Evolutionary conservation across 2,113 vertebrate species (phyloP).

Genomic region (Cariama cristata): DNA sequence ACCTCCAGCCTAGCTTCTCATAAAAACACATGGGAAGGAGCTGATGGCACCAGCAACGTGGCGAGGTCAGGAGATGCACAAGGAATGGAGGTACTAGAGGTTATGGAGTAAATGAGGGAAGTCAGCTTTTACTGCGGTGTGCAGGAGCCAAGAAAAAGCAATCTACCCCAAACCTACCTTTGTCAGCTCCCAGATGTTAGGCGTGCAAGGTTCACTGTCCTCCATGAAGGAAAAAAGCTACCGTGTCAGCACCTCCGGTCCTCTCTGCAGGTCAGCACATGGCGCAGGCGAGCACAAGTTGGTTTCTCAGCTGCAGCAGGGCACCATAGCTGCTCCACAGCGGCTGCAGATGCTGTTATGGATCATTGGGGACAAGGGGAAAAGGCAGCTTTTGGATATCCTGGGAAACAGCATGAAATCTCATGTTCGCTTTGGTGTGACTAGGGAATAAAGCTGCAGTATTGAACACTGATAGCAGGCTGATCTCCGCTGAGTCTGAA

Average conservation of each 20-base stretch:
- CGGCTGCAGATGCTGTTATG: fast-evolving
- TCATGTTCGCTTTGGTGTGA: fast-evolving
- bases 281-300: neutral
- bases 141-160: neutral
- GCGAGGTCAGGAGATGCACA: neutral
- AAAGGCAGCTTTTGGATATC: neutral
- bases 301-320: neutral
- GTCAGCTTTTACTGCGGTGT: neutral
- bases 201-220: neutral
- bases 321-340: neutral
- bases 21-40: neutral
- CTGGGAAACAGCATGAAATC: neutral
- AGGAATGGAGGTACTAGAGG: neutral
- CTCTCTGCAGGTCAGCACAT: fast-evolving
- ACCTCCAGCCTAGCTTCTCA: neutral
- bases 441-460: neutral
- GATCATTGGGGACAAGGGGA: neutral
- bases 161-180: neutral
- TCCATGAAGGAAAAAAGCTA: neutral
- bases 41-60: fast-evolving
- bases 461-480: fast-evolving
- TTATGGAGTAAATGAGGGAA: neutral
- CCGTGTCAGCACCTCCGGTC: fast-evolving
- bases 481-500: fast-evolving
- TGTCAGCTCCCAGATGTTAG: neutral